phyloP scores from a whole-genome alignment of 1,140 invertebrate genomes.

The Ylistrum balloti region DNA sequence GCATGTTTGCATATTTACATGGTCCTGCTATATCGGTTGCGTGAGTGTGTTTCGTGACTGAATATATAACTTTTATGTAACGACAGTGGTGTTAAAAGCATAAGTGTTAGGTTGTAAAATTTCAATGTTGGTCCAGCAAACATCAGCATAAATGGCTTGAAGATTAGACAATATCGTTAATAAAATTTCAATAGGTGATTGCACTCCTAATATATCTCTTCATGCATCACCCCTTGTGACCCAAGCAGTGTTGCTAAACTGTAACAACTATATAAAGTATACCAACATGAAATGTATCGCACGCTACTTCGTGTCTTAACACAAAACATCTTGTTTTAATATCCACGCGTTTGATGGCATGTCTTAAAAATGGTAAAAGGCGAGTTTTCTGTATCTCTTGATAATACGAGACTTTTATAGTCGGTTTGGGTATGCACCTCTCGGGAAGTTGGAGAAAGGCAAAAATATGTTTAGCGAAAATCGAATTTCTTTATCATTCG shows the following conservation, averaged over 20 bases:
- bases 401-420: conserved; percentile 20
- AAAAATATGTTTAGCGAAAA: not conserved
- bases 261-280: not conserved
- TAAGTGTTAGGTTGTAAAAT: conserved; percentile 40
- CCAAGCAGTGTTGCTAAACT: not conserved
- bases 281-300: not conserved
- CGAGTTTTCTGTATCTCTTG: not conserved
- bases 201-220: not conserved
- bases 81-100: conserved; percentile 20
- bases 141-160: conserved; percentile 32
- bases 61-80: conserved; percentile 16
- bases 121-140: conserved; percentile 18
- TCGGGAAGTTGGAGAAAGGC: not conserved
- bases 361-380: not conserved
- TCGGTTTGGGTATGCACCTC: not conserved
- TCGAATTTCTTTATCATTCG: conserved; percentile 34
- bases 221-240: conserved; percentile 30
- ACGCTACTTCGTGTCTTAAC: not conserved
- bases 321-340: not conserved
- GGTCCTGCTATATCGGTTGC: not conserved
- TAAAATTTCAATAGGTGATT: conserved; percentile 17
- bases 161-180: conserved; percentile 35
- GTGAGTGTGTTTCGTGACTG: not conserved
- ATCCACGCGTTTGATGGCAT: not conserved
- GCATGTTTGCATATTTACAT: not conserved